phyloP scores from a whole-genome alignment of 1,140 invertebrate genomes.

The Sesamia nonagrioides region DNA sequence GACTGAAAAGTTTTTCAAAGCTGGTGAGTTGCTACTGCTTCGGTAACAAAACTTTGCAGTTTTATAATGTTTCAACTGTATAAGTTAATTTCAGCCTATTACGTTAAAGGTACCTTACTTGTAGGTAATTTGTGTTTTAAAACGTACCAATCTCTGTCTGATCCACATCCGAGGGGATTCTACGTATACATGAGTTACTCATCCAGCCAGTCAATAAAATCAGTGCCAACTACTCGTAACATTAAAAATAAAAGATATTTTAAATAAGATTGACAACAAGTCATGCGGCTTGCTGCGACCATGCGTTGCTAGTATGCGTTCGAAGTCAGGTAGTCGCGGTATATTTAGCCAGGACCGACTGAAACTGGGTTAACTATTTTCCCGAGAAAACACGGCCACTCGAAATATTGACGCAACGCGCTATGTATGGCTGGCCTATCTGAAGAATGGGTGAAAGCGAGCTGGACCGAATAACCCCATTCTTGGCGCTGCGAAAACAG shows the following conservation, averaged over 20 bases:
- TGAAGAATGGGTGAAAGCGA: slow-evolving; percentile 77
- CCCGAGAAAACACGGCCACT: slow-evolving; percentile 75
- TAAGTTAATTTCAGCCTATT: not conserved
- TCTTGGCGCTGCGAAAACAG: slow-evolving; percentile 71
- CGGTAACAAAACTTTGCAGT: not conserved
- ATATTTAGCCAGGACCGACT: slow-evolving; percentile 79
- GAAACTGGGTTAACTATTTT: slow-evolving; percentile 86
- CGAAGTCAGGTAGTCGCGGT: slow-evolving; percentile 70
- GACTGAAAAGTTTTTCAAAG: not conserved
- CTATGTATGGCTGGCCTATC: slow-evolving; percentile 71
- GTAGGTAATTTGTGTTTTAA: not conserved
- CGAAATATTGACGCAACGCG: slow-evolving; percentile 77
- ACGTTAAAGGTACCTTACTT: not conserved
- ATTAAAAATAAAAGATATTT: slow-evolving; percentile 39
- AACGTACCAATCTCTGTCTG: not conserved
- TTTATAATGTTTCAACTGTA: not conserved
- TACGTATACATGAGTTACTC: slow-evolving; percentile 12
- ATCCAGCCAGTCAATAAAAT: not conserved
- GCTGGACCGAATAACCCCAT: slow-evolving; percentile 70
- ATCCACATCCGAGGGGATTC: not conserved
- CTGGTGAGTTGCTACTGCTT: not conserved
- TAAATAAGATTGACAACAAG: slow-evolving; percentile 50
- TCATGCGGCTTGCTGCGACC: slow-evolving; percentile 54
- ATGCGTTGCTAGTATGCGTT: slow-evolving; percentile 59
- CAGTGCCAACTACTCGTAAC: slow-evolving; percentile 20